Evolutionary conservation across 2,888 invertebrate genomes (phyloP).

Genomic region (Polymixis lichenea): DNA sequence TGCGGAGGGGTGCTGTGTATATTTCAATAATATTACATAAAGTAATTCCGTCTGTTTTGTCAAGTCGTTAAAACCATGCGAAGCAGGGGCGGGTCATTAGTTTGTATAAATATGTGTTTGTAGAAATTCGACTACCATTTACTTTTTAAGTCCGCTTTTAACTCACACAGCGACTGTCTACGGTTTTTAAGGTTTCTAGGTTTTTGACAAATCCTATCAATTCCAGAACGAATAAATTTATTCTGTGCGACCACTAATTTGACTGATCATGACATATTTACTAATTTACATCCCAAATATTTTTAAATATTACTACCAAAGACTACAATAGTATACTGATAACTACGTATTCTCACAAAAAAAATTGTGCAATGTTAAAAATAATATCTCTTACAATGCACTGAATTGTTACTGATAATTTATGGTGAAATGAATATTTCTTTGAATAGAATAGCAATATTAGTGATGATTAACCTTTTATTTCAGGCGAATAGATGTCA

Average conservation of each 20-base stretch:
- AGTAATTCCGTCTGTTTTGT: neutral
- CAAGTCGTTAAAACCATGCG: neutral
- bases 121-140: neutral
- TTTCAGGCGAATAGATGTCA: constrained; percentile 17
- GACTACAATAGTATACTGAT: too few species aligned
- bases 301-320: too few species aligned
- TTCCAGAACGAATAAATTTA: constrained; percentile 26
- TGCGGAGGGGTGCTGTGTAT: too few species aligned
- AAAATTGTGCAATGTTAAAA: too few species aligned
- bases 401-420: neutral
- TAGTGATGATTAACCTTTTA: constrained; percentile 20
- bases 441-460: constrained; percentile 16
- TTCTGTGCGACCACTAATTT: neutral
- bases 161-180: too few species aligned
- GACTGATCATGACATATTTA: neutral
- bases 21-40: too few species aligned
- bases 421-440: constrained; percentile 34
- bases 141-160: too few species aligned
- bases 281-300: neutral
- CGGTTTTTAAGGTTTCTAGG: neutral
- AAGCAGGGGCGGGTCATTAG: neutral
- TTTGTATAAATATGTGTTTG: neutral
- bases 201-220: neutral
- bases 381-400: neutral
- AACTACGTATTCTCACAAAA: too few species aligned